A percentile compares a stretch with the other conserved stretches of the same genome.
These are phyloP conservation scores for Tetragonula clypearis DNA, from an alignment of 1,140 invertebrate genomes.

Conservation along the genomic window DNA sequence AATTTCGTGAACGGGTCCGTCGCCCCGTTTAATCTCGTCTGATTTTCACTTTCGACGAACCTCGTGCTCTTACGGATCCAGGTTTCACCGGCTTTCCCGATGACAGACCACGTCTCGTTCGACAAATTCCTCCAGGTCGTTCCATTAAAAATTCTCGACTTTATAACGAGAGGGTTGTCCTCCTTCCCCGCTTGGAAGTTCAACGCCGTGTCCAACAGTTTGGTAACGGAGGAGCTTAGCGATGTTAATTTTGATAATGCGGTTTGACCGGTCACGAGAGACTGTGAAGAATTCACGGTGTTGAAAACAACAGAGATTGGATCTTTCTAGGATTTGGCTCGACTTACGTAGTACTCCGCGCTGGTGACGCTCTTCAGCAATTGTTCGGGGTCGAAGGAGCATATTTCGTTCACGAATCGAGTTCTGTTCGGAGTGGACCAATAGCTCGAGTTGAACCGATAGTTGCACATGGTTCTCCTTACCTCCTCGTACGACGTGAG, in stretches of 20 bases:
- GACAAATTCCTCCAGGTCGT: conserved; percentile 71
- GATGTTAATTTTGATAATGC: conserved; percentile 44
- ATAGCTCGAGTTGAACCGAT: conserved; percentile 66
- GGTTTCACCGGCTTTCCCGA: conserved; percentile 61
- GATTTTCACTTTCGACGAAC: no score
- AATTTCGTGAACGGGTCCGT: not conserved
- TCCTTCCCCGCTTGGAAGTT: conserved; percentile 50
- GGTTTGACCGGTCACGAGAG: conserved; percentile 27
- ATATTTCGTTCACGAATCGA: conserved; percentile 71
- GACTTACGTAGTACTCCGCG: conserved; percentile 71
- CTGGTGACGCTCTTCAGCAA: conserved; percentile 71
- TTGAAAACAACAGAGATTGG: not conserved
- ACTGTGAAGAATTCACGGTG: conserved; percentile 29
- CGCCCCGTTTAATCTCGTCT: no score
- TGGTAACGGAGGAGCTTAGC: conserved; percentile 47
- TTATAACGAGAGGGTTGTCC: conserved; percentile 38
- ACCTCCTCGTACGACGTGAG: conserved; percentile 60
- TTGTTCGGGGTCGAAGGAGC: conserved; percentile 74
- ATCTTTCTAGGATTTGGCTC: no score
- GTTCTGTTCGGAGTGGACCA: conserved; percentile 66
- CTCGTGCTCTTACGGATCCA: conserved; percentile 64
- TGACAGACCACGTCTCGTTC: conserved; percentile 64
- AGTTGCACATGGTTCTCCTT: conserved; percentile 66
- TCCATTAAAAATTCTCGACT: conserved; percentile 70
- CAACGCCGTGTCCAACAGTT: conserved; percentile 58